These are phyloP conservation scores for Pachymerium ferrugineum DNA, from an alignment of 2,888 invertebrate genomes.

Conservation along the genomic window DNA sequence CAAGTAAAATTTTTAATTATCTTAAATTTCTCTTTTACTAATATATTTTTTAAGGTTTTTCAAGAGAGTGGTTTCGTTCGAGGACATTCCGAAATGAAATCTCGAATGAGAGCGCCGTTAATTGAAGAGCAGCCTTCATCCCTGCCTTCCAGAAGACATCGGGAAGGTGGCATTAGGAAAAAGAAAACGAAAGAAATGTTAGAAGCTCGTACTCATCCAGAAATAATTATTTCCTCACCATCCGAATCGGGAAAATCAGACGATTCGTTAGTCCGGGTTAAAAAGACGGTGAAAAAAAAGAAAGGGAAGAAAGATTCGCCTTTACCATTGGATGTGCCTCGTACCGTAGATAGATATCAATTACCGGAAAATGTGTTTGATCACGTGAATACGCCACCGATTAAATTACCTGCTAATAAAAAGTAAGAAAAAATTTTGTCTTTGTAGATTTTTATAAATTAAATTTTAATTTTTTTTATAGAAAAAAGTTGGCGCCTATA, in stretches of 20 bases:
- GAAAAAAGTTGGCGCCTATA: neutral
- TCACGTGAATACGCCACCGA: neutral
- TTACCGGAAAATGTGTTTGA: neutral
- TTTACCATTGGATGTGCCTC: neutral
- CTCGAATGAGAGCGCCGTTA: neutral
- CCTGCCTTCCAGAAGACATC: neutral
- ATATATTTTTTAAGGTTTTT: neutral
- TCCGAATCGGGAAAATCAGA: neutral
- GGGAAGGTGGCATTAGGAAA: neutral
- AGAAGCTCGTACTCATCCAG: neutral
- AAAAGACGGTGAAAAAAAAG: neutral
- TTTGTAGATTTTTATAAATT: too few species aligned
- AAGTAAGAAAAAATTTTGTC: neutral
- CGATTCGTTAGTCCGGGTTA: neutral
- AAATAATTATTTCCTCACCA: neutral
- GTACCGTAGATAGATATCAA: neutral
- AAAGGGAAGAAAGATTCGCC: neutral
- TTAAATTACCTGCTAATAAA: neutral
- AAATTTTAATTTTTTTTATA: neutral
- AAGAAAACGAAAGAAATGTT: neutral
- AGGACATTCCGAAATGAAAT: neutral
- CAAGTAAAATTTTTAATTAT: neutral
- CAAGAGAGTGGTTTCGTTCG: neutral
- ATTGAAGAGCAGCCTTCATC: too few species aligned
- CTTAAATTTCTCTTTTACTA: neutral